Percentiles rank a stretch among this genome's conserved stretches.
Conservation (phyloP, 2,113 vertebrate genomes). For the Ivindomyrus marchei region DNA sequence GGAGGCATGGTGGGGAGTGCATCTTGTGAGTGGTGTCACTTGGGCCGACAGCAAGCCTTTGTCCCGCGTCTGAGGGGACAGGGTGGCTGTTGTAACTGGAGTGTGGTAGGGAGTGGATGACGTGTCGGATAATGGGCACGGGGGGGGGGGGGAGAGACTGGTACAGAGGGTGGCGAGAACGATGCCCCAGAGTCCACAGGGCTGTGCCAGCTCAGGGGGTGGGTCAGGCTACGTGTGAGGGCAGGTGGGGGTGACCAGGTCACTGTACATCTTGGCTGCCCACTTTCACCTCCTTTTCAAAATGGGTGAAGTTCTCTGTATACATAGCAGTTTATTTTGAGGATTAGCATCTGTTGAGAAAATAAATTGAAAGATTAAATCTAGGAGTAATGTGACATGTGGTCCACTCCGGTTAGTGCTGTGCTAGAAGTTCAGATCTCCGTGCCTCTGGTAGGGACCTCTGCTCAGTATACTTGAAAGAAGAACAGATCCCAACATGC, state of each 20-base stretch:
- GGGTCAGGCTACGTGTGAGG: background rate
- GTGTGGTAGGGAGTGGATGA: slow-evolving; percentile 26
- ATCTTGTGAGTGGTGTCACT: slow-evolving; percentile 40
- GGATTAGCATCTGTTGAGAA: background rate
- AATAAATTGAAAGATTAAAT: background rate
- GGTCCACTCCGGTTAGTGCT: background rate
- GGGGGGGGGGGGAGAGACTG: slow-evolving; percentile 43
- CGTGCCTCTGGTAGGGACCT: background rate
- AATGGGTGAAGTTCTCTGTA: background rate
- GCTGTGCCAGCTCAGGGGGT: background rate
- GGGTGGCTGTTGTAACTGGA: slow-evolving; percentile 42
- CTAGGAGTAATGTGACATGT: background rate
- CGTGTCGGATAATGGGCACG: slow-evolving; percentile 20
- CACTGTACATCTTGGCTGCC: background rate
- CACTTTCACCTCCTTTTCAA: background rate
- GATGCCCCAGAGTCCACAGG: background rate
- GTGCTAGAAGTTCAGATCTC: background rate
- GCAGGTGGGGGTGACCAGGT: background rate
- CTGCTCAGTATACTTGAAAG: background rate
- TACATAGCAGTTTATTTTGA: background rate
- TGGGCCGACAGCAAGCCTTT: slow-evolving; percentile 54
- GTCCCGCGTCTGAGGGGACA: slow-evolving; percentile 45
- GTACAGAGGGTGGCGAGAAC: slow-evolving; percentile 53
- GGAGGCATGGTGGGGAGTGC: slow-evolving; percentile 17
- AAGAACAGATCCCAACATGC: background rate